Base-by-base conservation (phyloP, 2,113 vertebrate genomes). In the Anthoscopus minutus region DNA sequence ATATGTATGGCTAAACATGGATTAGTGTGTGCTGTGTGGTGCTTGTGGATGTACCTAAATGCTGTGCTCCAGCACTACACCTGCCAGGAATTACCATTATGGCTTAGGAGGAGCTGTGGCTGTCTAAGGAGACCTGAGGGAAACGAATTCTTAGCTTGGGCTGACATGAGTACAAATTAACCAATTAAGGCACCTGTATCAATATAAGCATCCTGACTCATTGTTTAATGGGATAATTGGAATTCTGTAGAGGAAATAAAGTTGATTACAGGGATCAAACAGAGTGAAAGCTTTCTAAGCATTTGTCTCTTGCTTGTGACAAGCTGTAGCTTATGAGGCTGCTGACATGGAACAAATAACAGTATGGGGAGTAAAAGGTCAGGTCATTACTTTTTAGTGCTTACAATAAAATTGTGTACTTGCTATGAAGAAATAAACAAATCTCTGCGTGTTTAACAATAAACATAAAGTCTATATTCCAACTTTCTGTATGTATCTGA, bases 171-270 rank as follows among this genome's bases (percentile, higher is more conserved):
- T 47, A 89, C 93, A 86, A 78, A 93, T 93, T 88, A 94, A 96
- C 64, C 79, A 94, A 71, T 93, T 95, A 92, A 83, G 47, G 31
- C 81, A 95, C 94, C 92, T 94, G 51, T 94, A 93, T 96, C 94
- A 96, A 92, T 94, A 93, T 82, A 92, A 94, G 64, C 81, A 93
- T 73, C 76, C 92, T 90, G 88, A 93, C 72, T 94, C 71, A 89
- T 89, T 95, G 92, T 96, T 96, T 96, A 96, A 95, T 92, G 53
- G 35, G 67, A 78, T 96, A 92, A 95, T 84, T 96, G 93, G 67
- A 94, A 95, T 90, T 96, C 92, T 88, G 86, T 20, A 64, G 88
- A 89, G 87, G 67, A 95, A 96, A 93, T 81, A 66, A 94, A 92
- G 71, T 92, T 91, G 89, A 95, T 92, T 90, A 66, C 40, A 74